These are phyloP conservation scores for Peromyscus melanophrys DNA, from an alignment of 2,797 vertebrate species.

Conservation along the genomic window DNA sequence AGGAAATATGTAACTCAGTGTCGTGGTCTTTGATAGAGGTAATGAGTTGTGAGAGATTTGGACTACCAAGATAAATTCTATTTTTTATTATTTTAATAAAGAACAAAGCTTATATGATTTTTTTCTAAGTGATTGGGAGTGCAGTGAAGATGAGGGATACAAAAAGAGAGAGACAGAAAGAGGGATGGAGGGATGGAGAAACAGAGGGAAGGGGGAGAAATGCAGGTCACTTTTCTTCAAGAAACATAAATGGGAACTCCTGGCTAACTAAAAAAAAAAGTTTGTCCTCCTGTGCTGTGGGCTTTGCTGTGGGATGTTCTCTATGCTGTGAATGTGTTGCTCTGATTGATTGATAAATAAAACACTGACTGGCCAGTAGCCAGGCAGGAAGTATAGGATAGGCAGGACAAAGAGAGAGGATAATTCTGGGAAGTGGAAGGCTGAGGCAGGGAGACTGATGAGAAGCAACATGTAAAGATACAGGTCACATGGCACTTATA, in stretches of 20 bases:
- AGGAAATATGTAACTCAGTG: conserved; percentile 14
- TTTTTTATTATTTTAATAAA: conserved; percentile 35
- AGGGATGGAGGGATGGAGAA: background rate
- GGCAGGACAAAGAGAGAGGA: too few species aligned
- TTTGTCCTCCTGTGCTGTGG: background rate
- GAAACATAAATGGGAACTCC: background rate
- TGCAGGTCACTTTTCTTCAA: background rate
- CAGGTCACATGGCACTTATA: too few species aligned
- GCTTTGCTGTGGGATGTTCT: too few species aligned
- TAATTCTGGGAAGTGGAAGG: too few species aligned
- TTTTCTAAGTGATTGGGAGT: background rate
- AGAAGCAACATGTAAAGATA: too few species aligned
- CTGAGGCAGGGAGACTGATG: too few species aligned
- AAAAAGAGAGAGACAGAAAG: background rate
- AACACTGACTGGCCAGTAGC: too few species aligned
- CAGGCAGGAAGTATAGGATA: too few species aligned
- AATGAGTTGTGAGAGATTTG: conserved; percentile 10
- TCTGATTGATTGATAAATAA: too few species aligned
- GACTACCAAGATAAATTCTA: background rate
- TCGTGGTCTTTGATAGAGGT: conserved; percentile 9
- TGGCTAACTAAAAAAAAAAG: background rate
- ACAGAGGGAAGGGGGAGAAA: background rate
- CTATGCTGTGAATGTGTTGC: too few species aligned
- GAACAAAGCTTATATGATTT: background rate
- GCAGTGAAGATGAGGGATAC: background rate